phyloP scores from a whole-genome alignment of 2,888 invertebrate genomes.

The Morinoia aosen region DNA sequence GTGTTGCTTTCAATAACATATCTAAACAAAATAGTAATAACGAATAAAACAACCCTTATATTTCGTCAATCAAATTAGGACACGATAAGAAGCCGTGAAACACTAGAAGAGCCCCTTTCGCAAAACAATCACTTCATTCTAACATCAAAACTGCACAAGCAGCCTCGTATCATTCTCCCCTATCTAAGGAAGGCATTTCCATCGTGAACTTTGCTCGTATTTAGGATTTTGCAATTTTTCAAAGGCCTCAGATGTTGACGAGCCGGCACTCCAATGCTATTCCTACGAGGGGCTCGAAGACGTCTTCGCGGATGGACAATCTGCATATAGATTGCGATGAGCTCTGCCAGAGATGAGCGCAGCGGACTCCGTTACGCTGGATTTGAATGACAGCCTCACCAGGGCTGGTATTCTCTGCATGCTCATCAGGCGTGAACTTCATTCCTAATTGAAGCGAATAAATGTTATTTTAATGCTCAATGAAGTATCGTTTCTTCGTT shows the following conservation, averaged over 20 bases:
- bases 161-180: background rate
- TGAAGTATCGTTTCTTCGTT: background rate
- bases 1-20: no score
- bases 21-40: background rate
- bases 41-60: background rate
- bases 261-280: background rate
- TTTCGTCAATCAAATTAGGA: background rate
- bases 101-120: background rate
- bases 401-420: background rate
- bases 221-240: conserved; percentile 34
- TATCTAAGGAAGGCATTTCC: background rate
- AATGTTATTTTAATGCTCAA: background rate
- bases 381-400: background rate
- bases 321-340: conserved; percentile 52
- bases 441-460: background rate
- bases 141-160: background rate
- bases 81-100: background rate
- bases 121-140: background rate
- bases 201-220: background rate
- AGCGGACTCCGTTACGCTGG: conserved; percentile 8
- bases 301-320: conserved; percentile 34
- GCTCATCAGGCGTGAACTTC: background rate
- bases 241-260: conserved; percentile 1
- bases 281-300: background rate
- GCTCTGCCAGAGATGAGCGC: background rate